Conservation (phyloP, 2,888 invertebrate genomes). For the Drosophila mulleri region DNA sequence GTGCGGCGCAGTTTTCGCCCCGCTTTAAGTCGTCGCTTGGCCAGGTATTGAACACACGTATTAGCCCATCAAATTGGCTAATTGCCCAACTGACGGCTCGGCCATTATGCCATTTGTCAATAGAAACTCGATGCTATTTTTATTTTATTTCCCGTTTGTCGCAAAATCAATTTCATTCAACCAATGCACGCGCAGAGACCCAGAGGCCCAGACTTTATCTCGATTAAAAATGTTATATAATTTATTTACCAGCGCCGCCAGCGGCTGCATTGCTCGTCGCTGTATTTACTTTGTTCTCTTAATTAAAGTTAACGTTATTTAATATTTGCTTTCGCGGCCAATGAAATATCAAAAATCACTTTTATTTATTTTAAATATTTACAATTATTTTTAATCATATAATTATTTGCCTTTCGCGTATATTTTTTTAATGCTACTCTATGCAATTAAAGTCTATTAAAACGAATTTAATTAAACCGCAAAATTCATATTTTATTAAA, state of each 20-base stretch:
- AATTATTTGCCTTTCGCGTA: background rate
- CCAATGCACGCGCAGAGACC: background rate
- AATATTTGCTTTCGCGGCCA: background rate
- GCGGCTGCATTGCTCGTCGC: too few relatives aligned
- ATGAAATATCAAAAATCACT: conserved; percentile 11
- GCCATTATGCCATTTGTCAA: conserved; percentile 56
- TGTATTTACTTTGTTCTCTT: conserved; percentile 15
- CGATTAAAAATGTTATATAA: conserved; percentile 4
- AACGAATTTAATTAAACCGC: background rate
- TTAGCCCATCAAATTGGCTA: conserved; percentile 56
- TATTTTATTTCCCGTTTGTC: too few relatives aligned
- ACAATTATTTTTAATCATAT: conserved; percentile 1
- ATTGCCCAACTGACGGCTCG: conserved; percentile 54
- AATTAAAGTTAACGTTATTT: conserved; percentile 6
- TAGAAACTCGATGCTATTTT: conserved; percentile 27
- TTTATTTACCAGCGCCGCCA: background rate
- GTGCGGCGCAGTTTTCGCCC: conserved; percentile 7
- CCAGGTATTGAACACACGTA: conserved; percentile 30
- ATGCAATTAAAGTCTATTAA: background rate
- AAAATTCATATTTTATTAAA: background rate
- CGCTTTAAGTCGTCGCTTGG: conserved; percentile 10
- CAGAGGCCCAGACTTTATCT: background rate
- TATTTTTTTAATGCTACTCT: background rate
- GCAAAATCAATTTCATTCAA: conserved; percentile 4
- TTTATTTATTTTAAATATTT: conserved; percentile 11